These are phyloP conservation scores for Adoxophyes honmai DNA, from an alignment of 1,140 invertebrate genomes.

Conservation along the genomic window DNA sequence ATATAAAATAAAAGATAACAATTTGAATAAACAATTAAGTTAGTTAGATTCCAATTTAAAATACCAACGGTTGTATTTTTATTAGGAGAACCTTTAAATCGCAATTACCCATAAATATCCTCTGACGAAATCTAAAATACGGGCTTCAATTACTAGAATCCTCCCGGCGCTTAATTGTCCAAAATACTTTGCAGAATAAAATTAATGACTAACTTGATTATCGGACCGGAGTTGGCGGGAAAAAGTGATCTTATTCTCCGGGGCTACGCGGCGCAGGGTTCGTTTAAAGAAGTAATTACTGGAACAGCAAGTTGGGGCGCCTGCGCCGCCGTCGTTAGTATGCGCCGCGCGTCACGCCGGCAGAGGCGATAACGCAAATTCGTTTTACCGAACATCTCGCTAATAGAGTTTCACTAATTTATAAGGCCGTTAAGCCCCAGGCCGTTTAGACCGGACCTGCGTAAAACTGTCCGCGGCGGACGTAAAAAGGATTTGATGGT, in stretches of 20 bases:
- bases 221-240: constrained; percentile 42
- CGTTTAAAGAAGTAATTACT: constrained; percentile 74
- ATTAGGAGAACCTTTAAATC: too few relatives aligned
- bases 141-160: not conserved
- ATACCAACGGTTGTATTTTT: too few relatives aligned
- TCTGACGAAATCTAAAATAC: not conserved
- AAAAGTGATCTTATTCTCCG: constrained; percentile 46
- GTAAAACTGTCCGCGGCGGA: constrained; percentile 66
- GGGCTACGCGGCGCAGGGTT: constrained; percentile 35
- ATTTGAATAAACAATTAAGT: too few relatives aligned
- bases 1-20: too few relatives aligned
- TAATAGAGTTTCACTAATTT: constrained; percentile 78
- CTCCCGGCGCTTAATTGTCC: constrained; percentile 26
- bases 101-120: too few relatives aligned
- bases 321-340: constrained; percentile 55
- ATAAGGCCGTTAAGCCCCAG: constrained; percentile 67
- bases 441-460: constrained; percentile 44
- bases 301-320: constrained; percentile 53
- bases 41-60: too few relatives aligned
- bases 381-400: constrained; percentile 73
- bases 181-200: constrained; percentile 30
- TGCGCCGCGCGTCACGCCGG: constrained; percentile 55
- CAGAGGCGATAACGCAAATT: constrained; percentile 75
- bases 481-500: constrained; percentile 71
- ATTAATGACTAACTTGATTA: constrained; percentile 46